These are phyloP conservation scores for Paraescarpia echinospica DNA, from an alignment of 1,140 invertebrate species.

Conservation along the genomic window DNA sequence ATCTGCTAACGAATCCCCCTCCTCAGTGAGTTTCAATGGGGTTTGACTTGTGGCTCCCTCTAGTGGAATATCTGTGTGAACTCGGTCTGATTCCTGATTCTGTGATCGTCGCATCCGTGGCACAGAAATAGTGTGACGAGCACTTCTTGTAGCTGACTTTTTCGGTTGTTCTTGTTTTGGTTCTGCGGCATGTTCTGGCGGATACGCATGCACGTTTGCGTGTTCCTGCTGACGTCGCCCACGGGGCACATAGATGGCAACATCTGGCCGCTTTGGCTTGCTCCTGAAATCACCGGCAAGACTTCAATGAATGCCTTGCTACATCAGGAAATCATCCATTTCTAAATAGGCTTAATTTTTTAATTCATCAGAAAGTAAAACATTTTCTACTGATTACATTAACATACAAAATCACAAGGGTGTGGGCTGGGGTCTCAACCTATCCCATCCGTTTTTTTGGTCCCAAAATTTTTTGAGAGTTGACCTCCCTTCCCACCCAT, in stretches of 20 bases:
- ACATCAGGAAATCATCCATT: not conserved
- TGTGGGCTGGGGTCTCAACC: too few species aligned
- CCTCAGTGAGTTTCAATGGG: not conserved
- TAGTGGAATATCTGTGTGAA: not conserved
- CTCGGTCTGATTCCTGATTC: not conserved
- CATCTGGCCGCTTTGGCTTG: conserved; percentile 67
- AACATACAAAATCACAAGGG: too few species aligned
- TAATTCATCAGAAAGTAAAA: not conserved
- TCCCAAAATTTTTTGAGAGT: too few species aligned
- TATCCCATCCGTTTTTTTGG: too few species aligned
- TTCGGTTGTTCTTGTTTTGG: not conserved
- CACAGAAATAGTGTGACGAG: not conserved
- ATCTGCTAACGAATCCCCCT: not conserved
- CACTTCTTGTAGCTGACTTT: not conserved
- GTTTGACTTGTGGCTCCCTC: not conserved
- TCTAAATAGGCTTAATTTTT: not conserved
- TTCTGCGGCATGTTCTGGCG: not conserved
- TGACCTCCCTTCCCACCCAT: too few species aligned
- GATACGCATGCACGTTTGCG: not conserved
- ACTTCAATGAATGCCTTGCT: too few species aligned
- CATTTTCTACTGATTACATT: not conserved
- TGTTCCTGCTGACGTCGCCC: conserved; percentile 61
- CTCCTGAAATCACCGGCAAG: conserved; percentile 18
- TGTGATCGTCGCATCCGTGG: not conserved
- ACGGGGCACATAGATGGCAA: conserved; percentile 75